Conservation (phyloP, 2,888 invertebrate species). For the Andrena bucephala region DNA sequence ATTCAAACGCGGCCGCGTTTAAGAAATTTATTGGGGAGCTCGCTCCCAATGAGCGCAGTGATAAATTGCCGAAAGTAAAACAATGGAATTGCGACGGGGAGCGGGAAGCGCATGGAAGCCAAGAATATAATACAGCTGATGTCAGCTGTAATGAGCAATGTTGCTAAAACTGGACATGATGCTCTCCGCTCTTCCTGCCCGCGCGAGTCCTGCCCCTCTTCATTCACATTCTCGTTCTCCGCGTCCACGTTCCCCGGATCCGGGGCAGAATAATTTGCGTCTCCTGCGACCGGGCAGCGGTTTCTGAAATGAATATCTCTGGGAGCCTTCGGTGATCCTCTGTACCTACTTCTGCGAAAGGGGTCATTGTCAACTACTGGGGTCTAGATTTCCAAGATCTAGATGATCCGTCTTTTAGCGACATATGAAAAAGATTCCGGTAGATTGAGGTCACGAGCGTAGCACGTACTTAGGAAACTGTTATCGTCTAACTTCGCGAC, state of each 20-base stretch:
- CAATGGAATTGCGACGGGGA: conserved; percentile 1
- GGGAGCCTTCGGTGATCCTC: no score
- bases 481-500: no score
- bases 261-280: conserved; percentile 1
- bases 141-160: conserved; percentile 69
- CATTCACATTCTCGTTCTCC: conserved; percentile 20
- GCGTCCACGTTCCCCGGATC: neutral
- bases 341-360: no score
- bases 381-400: no score
- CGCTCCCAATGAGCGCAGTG: neutral
- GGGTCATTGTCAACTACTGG: no score
- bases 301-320: no score
- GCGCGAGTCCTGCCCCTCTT: conserved; percentile 14
- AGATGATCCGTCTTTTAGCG: no score
- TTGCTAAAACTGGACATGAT: conserved; percentile 73
- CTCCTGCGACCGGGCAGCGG: neutral
- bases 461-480: no score
- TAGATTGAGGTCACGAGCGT: no score
- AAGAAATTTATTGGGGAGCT: neutral
- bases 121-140: conserved; percentile 69
- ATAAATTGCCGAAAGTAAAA: neutral
- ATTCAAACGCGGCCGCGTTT: neutral
- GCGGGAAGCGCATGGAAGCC: conserved; percentile 48
- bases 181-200: conserved; percentile 54
- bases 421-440: no score